Conservation (phyloP, 2,888 invertebrate species). For the Saturnia japonica region DNA sequence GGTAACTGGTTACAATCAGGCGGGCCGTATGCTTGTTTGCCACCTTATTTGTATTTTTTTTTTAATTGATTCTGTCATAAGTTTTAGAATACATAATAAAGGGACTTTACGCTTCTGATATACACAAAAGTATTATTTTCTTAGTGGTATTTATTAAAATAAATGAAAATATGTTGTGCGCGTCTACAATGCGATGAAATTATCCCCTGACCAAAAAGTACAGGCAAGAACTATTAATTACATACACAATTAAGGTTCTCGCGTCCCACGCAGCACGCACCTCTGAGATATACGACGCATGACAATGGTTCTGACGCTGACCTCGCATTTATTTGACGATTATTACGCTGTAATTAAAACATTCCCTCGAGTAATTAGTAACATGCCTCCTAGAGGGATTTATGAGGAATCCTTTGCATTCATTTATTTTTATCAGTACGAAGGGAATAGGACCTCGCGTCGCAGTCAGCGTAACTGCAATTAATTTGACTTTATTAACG, state of each 20-base stretch:
- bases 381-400: slow-evolving; percentile 28
- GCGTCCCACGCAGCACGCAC: slow-evolving; percentile 19
- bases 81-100: too few relatives aligned
- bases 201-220: slow-evolving; percentile 11
- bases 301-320: slow-evolving; percentile 24
- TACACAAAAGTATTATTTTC: background rate
- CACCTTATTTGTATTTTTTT: too few relatives aligned
- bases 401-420: slow-evolving; percentile 24
- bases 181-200: background rate
- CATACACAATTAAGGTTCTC: slow-evolving; percentile 12
- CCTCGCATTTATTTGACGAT: slow-evolving; percentile 30
- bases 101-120: background rate
- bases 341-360: slow-evolving; percentile 34
- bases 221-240: slow-evolving; percentile 20
- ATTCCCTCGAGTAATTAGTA: slow-evolving; percentile 34
- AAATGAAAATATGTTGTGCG: background rate
- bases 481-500: background rate
- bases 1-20: too few relatives aligned
- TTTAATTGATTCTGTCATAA: too few relatives aligned
- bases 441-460: background rate
- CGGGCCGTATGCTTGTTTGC: too few relatives aligned
- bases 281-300: slow-evolving; percentile 19
- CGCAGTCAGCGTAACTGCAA: background rate
- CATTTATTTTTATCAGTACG: slow-evolving; percentile 15
- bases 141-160: background rate